phyloP scores from a whole-genome alignment of 1,140 invertebrate species.

The Drosophila gunungcola region DNA sequence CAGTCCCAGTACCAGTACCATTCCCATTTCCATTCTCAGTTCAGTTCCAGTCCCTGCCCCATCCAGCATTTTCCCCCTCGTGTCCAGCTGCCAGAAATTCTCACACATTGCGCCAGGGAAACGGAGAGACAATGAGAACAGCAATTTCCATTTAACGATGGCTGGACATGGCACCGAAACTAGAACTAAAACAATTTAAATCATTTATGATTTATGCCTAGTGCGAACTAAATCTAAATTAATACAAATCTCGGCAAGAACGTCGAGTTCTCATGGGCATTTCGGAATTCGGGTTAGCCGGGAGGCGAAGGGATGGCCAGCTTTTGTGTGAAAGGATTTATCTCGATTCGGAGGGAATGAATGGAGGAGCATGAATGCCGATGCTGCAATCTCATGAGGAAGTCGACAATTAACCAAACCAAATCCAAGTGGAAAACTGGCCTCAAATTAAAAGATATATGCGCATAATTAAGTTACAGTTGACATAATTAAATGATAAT shows the following conservation, averaged over 20 bases:
- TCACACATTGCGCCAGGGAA: slow-evolving; percentile 34
- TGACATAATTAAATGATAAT: slow-evolving; percentile 84
- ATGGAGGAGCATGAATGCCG: slow-evolving; percentile 5
- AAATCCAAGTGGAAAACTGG: slow-evolving; percentile 45
- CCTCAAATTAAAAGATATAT: slow-evolving; percentile 71
- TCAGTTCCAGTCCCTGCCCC: not conserved
- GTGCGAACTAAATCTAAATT: slow-evolving; percentile 40
- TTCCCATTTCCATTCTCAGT: slow-evolving; percentile 3
- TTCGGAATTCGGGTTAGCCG: slow-evolving; percentile 21
- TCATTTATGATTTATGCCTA: slow-evolving; percentile 42
- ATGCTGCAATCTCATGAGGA: slow-evolving; percentile 70
- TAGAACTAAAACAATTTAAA: slow-evolving; percentile 61
- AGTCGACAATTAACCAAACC: slow-evolving; percentile 75
- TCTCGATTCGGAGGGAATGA: slow-evolving; percentile 14
- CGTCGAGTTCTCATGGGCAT: not conserved
- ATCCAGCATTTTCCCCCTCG: slow-evolving; percentile 36
- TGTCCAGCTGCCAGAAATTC: slow-evolving; percentile 59
- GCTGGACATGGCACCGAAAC: slow-evolving; percentile 43
- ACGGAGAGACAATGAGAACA: slow-evolving; percentile 44
- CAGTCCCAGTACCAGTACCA: slow-evolving; percentile 2
- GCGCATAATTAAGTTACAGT: slow-evolving; percentile 84
- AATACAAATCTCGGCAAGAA: slow-evolving; percentile 37
- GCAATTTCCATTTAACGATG: slow-evolving; percentile 67
- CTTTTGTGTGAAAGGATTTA: slow-evolving; percentile 31
- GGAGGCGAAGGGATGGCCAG: not conserved